Conservation (phyloP, 1,140 invertebrate species). For the Spodoptera frugiperda region DNA sequence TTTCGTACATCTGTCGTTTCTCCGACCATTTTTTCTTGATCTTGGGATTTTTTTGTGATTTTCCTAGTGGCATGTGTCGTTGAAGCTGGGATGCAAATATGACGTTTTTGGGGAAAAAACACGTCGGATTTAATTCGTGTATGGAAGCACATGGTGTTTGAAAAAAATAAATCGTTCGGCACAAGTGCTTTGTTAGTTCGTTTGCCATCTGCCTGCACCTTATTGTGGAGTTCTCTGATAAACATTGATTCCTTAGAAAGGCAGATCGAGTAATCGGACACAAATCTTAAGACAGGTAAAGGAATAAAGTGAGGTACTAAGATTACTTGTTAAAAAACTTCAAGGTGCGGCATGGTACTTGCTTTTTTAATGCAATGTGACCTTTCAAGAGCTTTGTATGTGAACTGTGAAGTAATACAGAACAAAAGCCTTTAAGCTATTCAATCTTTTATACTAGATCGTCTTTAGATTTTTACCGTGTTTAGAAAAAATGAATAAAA, state of each 20-base stretch:
- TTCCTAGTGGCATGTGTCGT: conserved; percentile 70
- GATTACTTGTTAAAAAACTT: conserved; percentile 1
- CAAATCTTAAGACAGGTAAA: conserved; percentile 34
- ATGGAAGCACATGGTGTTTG: conserved; percentile 72
- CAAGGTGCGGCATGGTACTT: background rate
- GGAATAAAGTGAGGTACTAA: conserved; percentile 23
- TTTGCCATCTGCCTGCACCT: conserved; percentile 69
- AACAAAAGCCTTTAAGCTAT: background rate
- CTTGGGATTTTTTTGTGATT: conserved; percentile 72
- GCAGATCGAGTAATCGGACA: conserved; percentile 41
- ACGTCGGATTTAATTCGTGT: conserved; percentile 66
- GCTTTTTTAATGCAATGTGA: conserved; percentile 31
- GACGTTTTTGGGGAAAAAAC: conserved; percentile 67
- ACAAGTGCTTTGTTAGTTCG: conserved; percentile 69
- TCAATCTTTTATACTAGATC: no score
- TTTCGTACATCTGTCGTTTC: conserved; percentile 82
- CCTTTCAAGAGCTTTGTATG: conserved; percentile 21
- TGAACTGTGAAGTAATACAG: background rate
- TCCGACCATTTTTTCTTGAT: conserved; percentile 74
- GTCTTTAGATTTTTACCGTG: no score
- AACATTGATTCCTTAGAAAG: conserved; percentile 53
- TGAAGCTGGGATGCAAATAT: conserved; percentile 78
- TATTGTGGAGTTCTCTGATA: conserved; percentile 55
- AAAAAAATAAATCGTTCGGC: conserved; percentile 75
- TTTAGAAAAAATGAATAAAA: no score